These are phyloP conservation scores for Cataglyphis cursor DNA, from an alignment of 2,888 invertebrate genomes.

Conservation along the genomic window DNA sequence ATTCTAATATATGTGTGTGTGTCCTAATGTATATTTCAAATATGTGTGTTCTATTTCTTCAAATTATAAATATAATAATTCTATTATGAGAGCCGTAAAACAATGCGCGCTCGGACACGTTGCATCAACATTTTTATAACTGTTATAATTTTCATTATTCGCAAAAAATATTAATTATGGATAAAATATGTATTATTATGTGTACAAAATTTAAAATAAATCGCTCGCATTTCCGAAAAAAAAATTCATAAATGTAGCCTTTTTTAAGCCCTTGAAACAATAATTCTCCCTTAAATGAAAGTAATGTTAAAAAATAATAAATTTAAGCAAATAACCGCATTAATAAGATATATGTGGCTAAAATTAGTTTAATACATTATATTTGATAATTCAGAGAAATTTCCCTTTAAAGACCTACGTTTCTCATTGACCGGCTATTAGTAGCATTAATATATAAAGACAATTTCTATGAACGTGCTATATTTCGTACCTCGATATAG, in stretches of 20 bases:
- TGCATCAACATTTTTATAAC: too few species aligned
- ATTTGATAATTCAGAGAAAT: background rate
- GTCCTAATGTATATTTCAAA: background rate
- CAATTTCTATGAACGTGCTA: constrained; percentile 2
- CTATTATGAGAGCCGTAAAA: too few species aligned
- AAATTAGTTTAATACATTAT: background rate
- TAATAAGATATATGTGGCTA: background rate
- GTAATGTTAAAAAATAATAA: background rate
- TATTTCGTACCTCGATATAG: constrained; percentile 19
- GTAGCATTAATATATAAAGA: background rate
- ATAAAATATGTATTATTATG: too few species aligned
- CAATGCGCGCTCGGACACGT: too few species aligned
- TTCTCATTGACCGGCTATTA: background rate
- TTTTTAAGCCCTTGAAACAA: too few species aligned
- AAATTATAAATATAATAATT: background rate
- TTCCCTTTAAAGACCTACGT: background rate
- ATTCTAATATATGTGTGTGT: background rate
- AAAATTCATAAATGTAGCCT: too few species aligned
- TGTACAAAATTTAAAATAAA: too few species aligned
- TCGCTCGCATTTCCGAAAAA: too few species aligned
- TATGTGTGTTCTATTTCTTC: background rate
- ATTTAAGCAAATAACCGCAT: background rate
- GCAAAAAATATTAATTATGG: too few species aligned
- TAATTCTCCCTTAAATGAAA: background rate
- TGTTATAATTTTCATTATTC: too few species aligned